phyloP scores from a whole-genome alignment of 2,888 invertebrate species.

The Girardia tigrina region DNA sequence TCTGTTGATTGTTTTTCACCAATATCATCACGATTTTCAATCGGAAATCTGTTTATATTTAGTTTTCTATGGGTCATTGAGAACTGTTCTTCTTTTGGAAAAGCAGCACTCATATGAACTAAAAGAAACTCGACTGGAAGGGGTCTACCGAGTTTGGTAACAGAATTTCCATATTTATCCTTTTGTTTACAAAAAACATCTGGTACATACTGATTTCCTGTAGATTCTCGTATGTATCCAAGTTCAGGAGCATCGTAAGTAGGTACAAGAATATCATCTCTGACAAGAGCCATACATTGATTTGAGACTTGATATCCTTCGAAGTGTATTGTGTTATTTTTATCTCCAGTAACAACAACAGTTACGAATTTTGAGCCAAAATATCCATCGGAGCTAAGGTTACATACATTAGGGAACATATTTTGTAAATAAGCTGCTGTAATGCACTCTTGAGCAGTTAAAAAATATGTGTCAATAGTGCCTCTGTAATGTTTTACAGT shows the following conservation, averaged over 20 bases:
- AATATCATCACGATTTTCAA: slow-evolving; percentile 61
- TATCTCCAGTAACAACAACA: slow-evolving; percentile 81
- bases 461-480: slow-evolving; percentile 57
- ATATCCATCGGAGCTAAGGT: slow-evolving; percentile 67
- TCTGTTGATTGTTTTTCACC: slow-evolving; percentile 46
- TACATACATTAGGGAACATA: slow-evolving; percentile 73
- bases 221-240: slow-evolving; percentile 81
- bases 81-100: slow-evolving; percentile 65
- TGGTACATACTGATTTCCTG: slow-evolving; percentile 85
- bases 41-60: slow-evolving; percentile 58
- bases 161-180: slow-evolving; percentile 91
- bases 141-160: slow-evolving; percentile 74
- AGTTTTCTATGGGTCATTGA: slow-evolving; percentile 58
- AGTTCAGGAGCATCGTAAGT: slow-evolving; percentile 91
- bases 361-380: slow-evolving; percentile 97
- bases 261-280: slow-evolving; percentile 79
- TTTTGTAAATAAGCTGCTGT: slow-evolving; percentile 87
- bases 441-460: slow-evolving; percentile 92
- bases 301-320: slow-evolving; percentile 97
- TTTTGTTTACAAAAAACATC: slow-evolving; percentile 98
- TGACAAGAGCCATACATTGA: slow-evolving; percentile 88
- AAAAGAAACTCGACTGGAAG: slow-evolving; percentile 91
- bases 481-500: slow-evolving; percentile 57
- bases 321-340: slow-evolving; percentile 79
- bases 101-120: slow-evolving; percentile 87